Evolutionary conservation across 1,140 invertebrate species (phyloP).

Genomic region (Acromyrmex heyeri): DNA sequence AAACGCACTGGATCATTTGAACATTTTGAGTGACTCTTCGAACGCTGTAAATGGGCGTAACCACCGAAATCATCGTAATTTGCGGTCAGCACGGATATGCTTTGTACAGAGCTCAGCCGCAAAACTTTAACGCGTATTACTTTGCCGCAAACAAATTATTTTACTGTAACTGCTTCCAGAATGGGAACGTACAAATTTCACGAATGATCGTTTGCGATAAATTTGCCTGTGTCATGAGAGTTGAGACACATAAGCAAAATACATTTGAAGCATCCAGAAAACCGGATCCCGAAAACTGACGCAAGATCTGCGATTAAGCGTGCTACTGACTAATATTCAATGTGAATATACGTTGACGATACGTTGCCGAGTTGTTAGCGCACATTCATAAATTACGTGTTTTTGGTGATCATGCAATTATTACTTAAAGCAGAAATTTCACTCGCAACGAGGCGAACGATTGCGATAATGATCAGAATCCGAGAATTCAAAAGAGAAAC

Average conservation of each 20-base stretch:
- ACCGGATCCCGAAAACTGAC: conserved; percentile 21
- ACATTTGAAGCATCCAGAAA: conserved; percentile 1
- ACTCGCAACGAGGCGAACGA: conserved; percentile 9
- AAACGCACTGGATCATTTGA: neutral
- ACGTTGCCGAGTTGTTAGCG: neutral
- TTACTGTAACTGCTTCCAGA: conserved; percentile 9
- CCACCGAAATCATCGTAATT: conserved; percentile 71
- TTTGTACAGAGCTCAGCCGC: conserved; percentile 17
- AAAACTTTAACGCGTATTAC: conserved; percentile 33
- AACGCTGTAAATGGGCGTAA: conserved; percentile 59
- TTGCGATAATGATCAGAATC: conserved; percentile 24
- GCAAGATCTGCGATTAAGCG: neutral
- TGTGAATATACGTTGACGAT: neutral
- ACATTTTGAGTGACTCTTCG: neutral
- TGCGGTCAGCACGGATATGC: conserved; percentile 38
- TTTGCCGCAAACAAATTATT: conserved; percentile 45
- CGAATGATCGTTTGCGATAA: conserved; percentile 42
- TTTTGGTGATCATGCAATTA: conserved; percentile 34
- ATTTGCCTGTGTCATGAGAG: conserved; percentile 33
- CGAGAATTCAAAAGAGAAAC: conserved; percentile 38
- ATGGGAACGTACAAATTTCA: conserved; percentile 62
- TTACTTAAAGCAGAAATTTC: conserved; percentile 26
- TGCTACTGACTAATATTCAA: conserved; percentile 27
- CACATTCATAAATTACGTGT: conserved; percentile 27
- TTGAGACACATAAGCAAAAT: neutral